These are phyloP conservation scores for Acholoe squamosa DNA, from an alignment of 2,888 invertebrate genomes.

Conservation along the genomic window DNA sequence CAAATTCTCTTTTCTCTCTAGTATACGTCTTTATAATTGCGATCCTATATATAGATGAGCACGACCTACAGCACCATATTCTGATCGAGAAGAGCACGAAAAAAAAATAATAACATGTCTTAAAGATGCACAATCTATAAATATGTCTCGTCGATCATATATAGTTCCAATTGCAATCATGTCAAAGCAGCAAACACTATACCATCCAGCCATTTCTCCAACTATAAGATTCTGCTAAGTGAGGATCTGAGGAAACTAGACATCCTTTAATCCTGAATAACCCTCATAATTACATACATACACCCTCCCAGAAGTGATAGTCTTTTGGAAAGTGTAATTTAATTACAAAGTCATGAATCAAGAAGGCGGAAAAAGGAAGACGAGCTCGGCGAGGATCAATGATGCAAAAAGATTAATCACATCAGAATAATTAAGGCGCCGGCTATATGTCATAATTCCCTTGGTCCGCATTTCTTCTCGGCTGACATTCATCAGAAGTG, in stretches of 20 bases:
- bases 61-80: no score
- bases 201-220: no score
- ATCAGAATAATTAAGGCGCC: constrained; percentile 33
- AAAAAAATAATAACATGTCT: no score
- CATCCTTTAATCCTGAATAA: constrained; percentile 7
- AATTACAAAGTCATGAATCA: constrained; percentile 46
- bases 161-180: no score
- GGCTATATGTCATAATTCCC: constrained; percentile 53
- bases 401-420: constrained; percentile 48
- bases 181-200: no score
- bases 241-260: neutral
- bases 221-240: no score
- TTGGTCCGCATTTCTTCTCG: constrained; percentile 5
- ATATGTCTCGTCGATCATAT: no score
- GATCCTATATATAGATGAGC: no score
- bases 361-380: neutral
- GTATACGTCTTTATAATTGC: no score
- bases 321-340: constrained; percentile 26
- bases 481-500: neutral
- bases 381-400: neutral
- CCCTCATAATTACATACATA: neutral
- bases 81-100: no score
- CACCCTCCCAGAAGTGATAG: neutral
- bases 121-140: no score
- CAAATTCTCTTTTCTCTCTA: no score